phyloP scores from a whole-genome alignment of 2,888 invertebrate genomes.

The Aphelenchoides bicaudatus region DNA sequence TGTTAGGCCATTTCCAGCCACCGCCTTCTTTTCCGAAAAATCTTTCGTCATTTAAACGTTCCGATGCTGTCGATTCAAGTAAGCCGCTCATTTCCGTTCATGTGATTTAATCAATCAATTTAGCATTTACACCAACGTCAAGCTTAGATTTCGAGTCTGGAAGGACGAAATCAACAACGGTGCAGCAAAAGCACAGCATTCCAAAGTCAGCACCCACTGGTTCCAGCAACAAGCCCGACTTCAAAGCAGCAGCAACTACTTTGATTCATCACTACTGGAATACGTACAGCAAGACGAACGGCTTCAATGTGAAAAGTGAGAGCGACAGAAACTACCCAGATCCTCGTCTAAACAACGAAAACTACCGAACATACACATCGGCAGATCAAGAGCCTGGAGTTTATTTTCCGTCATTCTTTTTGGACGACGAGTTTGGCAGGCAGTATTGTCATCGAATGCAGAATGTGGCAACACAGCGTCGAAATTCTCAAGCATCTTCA shows the following conservation, averaged over 20 bases:
- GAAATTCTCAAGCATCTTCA: no score
- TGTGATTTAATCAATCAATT: no score
- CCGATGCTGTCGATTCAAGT: slow-evolving; percentile 7
- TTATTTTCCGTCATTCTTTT: slow-evolving; percentile 11
- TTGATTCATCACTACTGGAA: neutral
- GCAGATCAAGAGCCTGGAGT: slow-evolving; percentile 6
- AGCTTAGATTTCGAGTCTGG: no score
- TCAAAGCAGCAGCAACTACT: neutral
- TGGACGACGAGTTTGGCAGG: slow-evolving; percentile 13
- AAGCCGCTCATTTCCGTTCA: no score
- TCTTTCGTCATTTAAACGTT: neutral
- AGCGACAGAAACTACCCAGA: no score
- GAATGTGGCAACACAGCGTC: slow-evolving; percentile 3
- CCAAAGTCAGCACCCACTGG: no score
- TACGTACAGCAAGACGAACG: no score
- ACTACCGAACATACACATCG: neutral
- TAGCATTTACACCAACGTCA: no score
- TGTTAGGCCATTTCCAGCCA: neutral
- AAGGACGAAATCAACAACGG: no score
- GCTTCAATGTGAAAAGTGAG: neutral
- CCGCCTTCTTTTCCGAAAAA: no score
- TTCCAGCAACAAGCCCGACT: neutral
- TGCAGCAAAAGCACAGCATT: no score
- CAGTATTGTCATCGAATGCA: slow-evolving; percentile 6
- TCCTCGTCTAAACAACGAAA: neutral